phyloP scores from a whole-genome alignment of 2,797 vertebrate genomes.

The Sylvia borin region DNA sequence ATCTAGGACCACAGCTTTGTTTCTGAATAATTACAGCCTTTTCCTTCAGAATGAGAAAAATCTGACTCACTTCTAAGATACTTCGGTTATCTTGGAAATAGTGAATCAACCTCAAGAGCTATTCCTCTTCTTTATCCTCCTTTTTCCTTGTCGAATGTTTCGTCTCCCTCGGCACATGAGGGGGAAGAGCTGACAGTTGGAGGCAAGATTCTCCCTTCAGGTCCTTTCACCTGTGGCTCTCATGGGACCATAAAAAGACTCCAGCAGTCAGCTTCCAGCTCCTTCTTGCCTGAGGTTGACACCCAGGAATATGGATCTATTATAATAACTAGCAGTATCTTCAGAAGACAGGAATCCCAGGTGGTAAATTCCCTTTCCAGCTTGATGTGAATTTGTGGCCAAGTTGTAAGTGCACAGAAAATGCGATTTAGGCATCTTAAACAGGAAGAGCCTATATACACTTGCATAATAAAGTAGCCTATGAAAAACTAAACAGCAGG shows the following conservation, averaged over 20 bases:
- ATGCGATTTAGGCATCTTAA: neutral
- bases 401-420: conserved; percentile 17
- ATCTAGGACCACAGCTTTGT: neutral
- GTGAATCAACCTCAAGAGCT: neutral
- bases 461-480: conserved; percentile 27
- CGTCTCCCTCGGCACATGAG: neutral
- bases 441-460: neutral
- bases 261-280: neutral
- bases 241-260: neutral
- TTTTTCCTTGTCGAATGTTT: neutral
- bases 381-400: conserved; percentile 2
- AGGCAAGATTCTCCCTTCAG: neutral
- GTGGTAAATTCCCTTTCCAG: conserved; percentile 19
- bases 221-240: neutral
- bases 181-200: neutral
- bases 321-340: neutral
- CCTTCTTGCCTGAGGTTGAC: neutral
- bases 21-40: neutral
- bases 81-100: neutral
- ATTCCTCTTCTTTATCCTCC: neutral
- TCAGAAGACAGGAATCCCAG: conserved; percentile 5
- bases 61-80: neutral
- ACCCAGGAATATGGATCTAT: neutral
- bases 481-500: conserved; percentile 8
- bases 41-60: neutral